Percentiles rank a stretch among this genome's conserved stretches.
These are phyloP conservation scores for Rhingia campestris DNA, from an alignment of 2,888 invertebrate species.

Conservation along the genomic window DNA sequence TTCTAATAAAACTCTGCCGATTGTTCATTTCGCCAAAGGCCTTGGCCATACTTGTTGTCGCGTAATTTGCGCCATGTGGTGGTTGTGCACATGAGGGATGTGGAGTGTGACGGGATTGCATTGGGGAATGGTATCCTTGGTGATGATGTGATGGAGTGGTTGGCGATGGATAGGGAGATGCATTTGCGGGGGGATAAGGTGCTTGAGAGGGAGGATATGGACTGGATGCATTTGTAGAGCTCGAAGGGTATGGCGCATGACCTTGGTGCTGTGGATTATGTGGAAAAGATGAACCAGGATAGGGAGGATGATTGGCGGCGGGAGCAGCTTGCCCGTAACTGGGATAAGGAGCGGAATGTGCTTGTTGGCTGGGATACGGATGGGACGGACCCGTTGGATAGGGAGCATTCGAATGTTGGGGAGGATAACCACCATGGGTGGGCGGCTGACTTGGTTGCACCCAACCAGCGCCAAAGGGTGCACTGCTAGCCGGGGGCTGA, in stretches of 20 bases:
- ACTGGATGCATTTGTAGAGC: slow-evolving; percentile 67
- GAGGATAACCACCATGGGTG: slow-evolving; percentile 58
- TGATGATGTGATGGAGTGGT: slow-evolving; percentile 75
- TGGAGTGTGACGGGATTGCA: slow-evolving; percentile 48
- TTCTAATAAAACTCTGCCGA: slow-evolving; percentile 77
- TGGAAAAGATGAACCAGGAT: slow-evolving; percentile 67
- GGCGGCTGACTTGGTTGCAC: slow-evolving; percentile 77
- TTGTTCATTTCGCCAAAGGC: slow-evolving; percentile 79
- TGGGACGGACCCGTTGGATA: slow-evolving; percentile 76
- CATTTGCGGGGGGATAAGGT: slow-evolving; percentile 46
- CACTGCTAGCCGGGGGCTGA: slow-evolving; percentile 70
- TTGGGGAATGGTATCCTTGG: slow-evolving; percentile 49
- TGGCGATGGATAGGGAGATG: slow-evolving; percentile 75
- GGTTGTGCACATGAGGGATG: slow-evolving; percentile 66
- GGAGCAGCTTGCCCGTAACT: slow-evolving; percentile 57
- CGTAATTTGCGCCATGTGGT: slow-evolving; percentile 73
- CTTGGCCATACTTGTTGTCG: slow-evolving; percentile 77
- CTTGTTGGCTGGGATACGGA: slow-evolving; percentile 72
- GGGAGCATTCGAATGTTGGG: slow-evolving; percentile 74
- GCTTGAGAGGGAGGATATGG: slow-evolving; percentile 58
- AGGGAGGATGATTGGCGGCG: slow-evolving; percentile 40
- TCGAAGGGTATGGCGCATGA: slow-evolving; percentile 72
- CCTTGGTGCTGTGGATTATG: slow-evolving; percentile 73
- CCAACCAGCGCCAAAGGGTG: slow-evolving; percentile 82
- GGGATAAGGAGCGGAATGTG: slow-evolving; percentile 60